Evolutionary conservation across 2,888 invertebrate genomes (phyloP), one percentile per base, ranked within the genome.

Genomic region (Rhagium mordax): DNA sequence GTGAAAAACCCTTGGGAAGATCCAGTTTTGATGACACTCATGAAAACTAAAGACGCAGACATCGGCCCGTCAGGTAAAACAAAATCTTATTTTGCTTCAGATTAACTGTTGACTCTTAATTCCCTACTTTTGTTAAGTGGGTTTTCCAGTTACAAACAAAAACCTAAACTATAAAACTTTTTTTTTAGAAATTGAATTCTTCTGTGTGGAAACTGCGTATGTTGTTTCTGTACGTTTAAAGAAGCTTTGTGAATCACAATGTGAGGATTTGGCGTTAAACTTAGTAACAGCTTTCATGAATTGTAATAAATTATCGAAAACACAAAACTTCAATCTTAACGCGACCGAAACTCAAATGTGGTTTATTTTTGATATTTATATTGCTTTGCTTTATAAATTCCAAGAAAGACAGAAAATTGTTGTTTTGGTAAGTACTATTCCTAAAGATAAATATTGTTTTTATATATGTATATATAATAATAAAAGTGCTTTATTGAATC

Each of bases 181-280:
- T 64, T 82, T 55, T 88, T 73, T 81, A 89, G 88, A 89, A 82
- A 81, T 89, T 83, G 89, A 90, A 78, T 91, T 90, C 83, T 91
- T 91, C 78, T 89, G 89, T 81, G 87, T 88, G 76, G 92, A 92
- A 86, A 89, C 90, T 70, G 90, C 90, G 62, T 90, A 90, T 84
- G 86, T 91, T 80, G 88, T 92, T 76, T 89, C 90, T 61, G 89
- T 91, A 84, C 88, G 92, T 78, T 86, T 92, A 79, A 91, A 90
- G 82, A 90, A 90, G 84, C 86, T 92, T 75, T 90, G 91, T 83
- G 91, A 91, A 85, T 90, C 90, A 76, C 89, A 90, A 80, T 91
- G 91, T 86, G 91, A 91, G 87, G 91, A 91, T 84, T 87, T 92
- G 77, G 92, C 92, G 73, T 87, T 91, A 69, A 90, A 90, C 84